A percentile compares a stretch with the other conserved stretches of the same genome.
Evolutionary conservation across 2,797 vertebrate species (phyloP).

Genomic region (Gymnothorax reevesii): DNA sequence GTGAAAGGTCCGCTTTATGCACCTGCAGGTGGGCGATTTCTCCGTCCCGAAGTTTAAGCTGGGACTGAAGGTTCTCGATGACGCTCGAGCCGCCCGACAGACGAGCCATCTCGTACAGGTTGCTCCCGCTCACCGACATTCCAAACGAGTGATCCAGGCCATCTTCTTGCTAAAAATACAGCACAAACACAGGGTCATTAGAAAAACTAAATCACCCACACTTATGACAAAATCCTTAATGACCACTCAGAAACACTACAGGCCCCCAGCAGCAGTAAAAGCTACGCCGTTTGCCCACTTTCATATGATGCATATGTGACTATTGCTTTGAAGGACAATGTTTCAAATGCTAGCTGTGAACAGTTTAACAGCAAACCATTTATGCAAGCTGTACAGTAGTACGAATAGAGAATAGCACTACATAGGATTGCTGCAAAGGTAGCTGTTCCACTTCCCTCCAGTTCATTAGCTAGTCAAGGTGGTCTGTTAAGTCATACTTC

Average conservation of each 20-base stretch:
- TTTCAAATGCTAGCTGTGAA: not conserved
- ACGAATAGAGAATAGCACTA: no score
- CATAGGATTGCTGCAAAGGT: not conserved
- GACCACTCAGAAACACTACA: not conserved
- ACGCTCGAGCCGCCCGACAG: slow-evolving; percentile 92
- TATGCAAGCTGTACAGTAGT: no score
- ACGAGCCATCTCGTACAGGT: slow-evolving; percentile 89
- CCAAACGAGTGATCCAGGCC: slow-evolving; percentile 82
- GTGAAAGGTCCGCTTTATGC: slow-evolving; percentile 14
- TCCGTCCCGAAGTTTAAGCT: slow-evolving; percentile 92
- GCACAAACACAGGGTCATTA: no score
- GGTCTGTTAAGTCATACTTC: not conserved
- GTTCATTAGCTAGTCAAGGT: not conserved
- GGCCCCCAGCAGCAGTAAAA: not conserved
- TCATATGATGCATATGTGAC: not conserved
- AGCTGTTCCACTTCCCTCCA: not conserved
- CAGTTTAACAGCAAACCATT: not conserved
- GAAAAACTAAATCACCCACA: not conserved
- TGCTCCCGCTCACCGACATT: slow-evolving; percentile 81
- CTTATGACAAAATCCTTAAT: not conserved
- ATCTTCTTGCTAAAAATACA: slow-evolving; percentile 77
- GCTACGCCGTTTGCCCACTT: not conserved
- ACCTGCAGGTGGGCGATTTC: slow-evolving; percentile 96
- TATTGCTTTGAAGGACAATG: not conserved
- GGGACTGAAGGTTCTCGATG: slow-evolving; percentile 94